These are phyloP conservation scores for Syrmaticus mikado DNA, from an alignment of 2,113 vertebrate genomes.

Conservation along the genomic window DNA sequence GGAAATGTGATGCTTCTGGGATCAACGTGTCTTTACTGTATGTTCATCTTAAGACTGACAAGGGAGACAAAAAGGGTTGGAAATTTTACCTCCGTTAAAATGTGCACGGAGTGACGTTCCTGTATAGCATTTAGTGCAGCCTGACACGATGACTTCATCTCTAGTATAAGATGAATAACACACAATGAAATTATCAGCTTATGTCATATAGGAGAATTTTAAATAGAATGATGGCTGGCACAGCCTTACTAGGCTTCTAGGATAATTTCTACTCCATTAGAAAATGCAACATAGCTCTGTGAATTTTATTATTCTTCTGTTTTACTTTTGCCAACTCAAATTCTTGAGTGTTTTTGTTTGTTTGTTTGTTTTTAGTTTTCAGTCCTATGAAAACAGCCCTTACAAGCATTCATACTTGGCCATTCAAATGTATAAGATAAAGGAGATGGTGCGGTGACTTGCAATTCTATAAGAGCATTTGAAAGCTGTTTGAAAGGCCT, in stretches of 20 bases:
- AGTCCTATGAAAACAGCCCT: neutral
- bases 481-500: neutral
- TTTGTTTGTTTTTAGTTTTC: no score
- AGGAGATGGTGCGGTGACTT: neutral
- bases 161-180: neutral
- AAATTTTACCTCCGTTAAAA: neutral
- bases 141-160: neutral
- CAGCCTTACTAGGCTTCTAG: neutral
- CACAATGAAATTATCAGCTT: neutral
- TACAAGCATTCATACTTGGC: neutral
- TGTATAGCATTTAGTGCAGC: neutral
- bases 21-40: neutral
- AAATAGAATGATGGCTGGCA: neutral
- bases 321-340: neutral
- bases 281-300: neutral
- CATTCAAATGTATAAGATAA: neutral
- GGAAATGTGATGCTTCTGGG: neutral
- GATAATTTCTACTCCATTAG: neutral
- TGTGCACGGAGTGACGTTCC: neutral
- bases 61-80: neutral
- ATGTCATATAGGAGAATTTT: neutral
- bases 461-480: neutral
- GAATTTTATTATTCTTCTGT: neutral
- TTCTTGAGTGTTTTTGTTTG: neutral
- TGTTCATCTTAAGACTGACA: neutral